Conservation (phyloP, 2,113 vertebrate genomes). For the Aldabrachelys gigantea region DNA sequence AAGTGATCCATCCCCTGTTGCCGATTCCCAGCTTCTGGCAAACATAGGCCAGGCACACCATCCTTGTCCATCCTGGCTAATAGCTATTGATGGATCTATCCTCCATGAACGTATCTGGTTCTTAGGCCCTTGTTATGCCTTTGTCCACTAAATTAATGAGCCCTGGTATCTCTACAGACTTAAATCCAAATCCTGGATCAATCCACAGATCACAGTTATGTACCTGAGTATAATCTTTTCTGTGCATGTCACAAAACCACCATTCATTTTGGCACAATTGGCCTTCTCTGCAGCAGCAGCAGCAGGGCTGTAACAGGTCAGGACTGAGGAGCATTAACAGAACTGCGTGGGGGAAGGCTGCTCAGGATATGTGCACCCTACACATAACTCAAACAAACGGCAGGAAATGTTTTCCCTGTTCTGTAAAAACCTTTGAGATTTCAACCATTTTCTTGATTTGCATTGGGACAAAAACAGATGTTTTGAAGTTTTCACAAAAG, state of each 20-base stretch:
- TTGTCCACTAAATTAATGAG: not conserved
- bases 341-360: not conserved
- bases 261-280: accelerated
- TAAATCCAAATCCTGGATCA: not conserved
- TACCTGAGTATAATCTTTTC: not conserved
- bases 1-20: no score
- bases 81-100: no score
- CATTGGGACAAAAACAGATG: not conserved
- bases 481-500: not conserved
- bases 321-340: not conserved
- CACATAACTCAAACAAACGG: not conserved
- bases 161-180: not conserved
- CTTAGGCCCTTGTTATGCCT: not conserved
- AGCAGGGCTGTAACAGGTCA: not conserved
- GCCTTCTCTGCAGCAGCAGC: not conserved
- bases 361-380: not conserved
- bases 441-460: not conserved
- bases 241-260: not conserved
- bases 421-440: not conserved
- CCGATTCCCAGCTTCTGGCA: no score
- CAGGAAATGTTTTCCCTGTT: not conserved
- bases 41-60: no score
- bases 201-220: not conserved
- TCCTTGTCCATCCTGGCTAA: no score
- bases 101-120: no score